phyloP scores from a whole-genome alignment of 2,797 vertebrate species.

The Clarias fuscus region DNA sequence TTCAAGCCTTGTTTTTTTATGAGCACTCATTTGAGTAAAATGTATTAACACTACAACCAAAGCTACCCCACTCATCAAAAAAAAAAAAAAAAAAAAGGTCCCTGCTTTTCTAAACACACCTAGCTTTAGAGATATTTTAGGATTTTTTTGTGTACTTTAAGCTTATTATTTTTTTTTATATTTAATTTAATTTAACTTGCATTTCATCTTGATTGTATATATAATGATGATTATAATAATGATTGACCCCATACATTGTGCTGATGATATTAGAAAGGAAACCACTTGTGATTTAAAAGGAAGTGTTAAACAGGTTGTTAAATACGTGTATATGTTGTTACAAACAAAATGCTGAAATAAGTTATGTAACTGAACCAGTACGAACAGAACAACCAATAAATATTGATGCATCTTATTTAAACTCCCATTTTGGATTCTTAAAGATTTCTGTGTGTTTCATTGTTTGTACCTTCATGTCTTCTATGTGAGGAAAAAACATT shows the following conservation, averaged over 20 bases:
- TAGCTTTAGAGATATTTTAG: conserved; percentile 31
- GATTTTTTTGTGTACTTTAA: conserved; percentile 33
- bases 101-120: conserved; percentile 46
- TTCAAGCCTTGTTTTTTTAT: conserved; percentile 52
- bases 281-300: conserved; percentile 52
- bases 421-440: not conserved
- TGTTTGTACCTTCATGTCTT: not conserved
- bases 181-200: conserved; percentile 46
- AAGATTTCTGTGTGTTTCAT: not conserved
- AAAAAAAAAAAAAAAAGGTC: conserved; percentile 23
- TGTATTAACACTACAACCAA: conserved; percentile 63
- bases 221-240: conserved; percentile 58
- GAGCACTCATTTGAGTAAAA: conserved; percentile 38
- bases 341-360: conserved; percentile 68
- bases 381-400: conserved; percentile 72
- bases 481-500: not conserved
- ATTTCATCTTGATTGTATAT: conserved; percentile 73
- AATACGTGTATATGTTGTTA: conserved; percentile 73
- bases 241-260: conserved; percentile 54
- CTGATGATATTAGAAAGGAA: conserved; percentile 38
- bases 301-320: conserved; percentile 56
- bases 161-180: conserved; percentile 21
- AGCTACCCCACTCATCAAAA: conserved; percentile 56
- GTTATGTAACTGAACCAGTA: conserved; percentile 68
- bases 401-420: conserved; percentile 67